Evolutionary conservation across 2,113 vertebrate genomes (phyloP).

Genomic region (Gobio gobio): DNA sequence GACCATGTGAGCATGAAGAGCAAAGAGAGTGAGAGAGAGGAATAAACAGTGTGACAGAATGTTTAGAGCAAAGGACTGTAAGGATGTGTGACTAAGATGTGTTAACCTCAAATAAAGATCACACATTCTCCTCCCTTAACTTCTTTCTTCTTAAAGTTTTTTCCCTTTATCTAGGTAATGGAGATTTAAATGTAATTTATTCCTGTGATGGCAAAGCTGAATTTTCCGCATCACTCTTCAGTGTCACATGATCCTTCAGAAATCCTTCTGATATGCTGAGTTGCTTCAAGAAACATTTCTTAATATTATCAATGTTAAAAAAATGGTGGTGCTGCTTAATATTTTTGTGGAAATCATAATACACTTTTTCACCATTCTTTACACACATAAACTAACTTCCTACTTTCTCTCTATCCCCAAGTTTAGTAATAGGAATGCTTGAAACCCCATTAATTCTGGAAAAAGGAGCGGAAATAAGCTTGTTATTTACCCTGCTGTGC

Average conservation of each 20-base stretch:
- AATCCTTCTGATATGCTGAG: not conserved
- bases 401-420: not conserved
- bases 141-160: not conserved
- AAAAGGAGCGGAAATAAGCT: not conserved
- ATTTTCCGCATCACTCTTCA: not conserved
- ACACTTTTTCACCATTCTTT: conserved; percentile 58
- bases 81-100: not conserved
- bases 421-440: not conserved
- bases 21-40: not conserved
- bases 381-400: not conserved
- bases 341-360: not conserved
- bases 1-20: conserved; percentile 8
- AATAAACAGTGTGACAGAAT: not conserved
- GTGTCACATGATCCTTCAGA: not conserved
- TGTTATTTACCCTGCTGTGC: not conserved
- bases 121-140: not conserved
- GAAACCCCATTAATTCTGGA: conserved; percentile 17
- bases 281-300: not conserved
- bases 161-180: too few species aligned
- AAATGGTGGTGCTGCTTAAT: not conserved
- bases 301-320: not conserved
- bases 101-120: not conserved
- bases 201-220: too few species aligned
- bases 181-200: too few species aligned
- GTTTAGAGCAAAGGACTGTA: too few species aligned